phyloP scores from a whole-genome alignment of 2,797 vertebrate species.

The Benthosema pterotum region DNA sequence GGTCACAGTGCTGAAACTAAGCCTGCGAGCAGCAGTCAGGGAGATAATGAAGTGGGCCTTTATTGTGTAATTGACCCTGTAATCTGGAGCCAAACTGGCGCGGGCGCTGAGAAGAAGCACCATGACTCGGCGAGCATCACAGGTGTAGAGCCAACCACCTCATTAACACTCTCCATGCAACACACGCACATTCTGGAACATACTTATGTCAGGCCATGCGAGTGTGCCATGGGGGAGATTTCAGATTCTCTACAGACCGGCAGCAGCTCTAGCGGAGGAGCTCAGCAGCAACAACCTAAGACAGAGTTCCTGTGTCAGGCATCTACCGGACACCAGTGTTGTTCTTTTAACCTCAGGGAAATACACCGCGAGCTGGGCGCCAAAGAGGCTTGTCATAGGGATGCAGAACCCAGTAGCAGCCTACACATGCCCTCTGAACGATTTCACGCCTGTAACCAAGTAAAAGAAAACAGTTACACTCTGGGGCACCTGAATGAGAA shows the following conservation, averaged over 20 bases:
- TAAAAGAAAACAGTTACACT: slow-evolving; percentile 33
- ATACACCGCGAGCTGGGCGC: slow-evolving; percentile 7
- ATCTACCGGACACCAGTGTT: slow-evolving; percentile 27
- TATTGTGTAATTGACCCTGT: slow-evolving; percentile 67
- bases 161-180: slow-evolving; percentile 24
- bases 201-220: slow-evolving; percentile 11
- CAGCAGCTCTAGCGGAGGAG: slow-evolving; percentile 21
- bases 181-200: slow-evolving; percentile 28
- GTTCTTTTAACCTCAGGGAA: slow-evolving; percentile 15
- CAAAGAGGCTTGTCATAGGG: slow-evolving; percentile 41
- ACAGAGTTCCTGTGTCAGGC: slow-evolving; percentile 33
- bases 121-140: slow-evolving; percentile 35
- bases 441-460: slow-evolving; percentile 39
- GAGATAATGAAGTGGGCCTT: slow-evolving; percentile 62
- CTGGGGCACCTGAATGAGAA: slow-evolving; percentile 44
- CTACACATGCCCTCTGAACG: slow-evolving; percentile 13
- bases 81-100: slow-evolving; percentile 60
- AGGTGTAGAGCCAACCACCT: slow-evolving; percentile 52
- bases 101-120: slow-evolving; percentile 38
- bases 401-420: slow-evolving; percentile 45
- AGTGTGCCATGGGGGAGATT: slow-evolving; percentile 19
- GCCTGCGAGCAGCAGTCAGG: slow-evolving; percentile 55
- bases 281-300: slow-evolving; percentile 31
- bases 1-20: slow-evolving; percentile 57
- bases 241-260: slow-evolving; percentile 12